phyloP scores from a whole-genome alignment of 2,888 invertebrate genomes.

The Peribatodes rhomboidaria region DNA sequence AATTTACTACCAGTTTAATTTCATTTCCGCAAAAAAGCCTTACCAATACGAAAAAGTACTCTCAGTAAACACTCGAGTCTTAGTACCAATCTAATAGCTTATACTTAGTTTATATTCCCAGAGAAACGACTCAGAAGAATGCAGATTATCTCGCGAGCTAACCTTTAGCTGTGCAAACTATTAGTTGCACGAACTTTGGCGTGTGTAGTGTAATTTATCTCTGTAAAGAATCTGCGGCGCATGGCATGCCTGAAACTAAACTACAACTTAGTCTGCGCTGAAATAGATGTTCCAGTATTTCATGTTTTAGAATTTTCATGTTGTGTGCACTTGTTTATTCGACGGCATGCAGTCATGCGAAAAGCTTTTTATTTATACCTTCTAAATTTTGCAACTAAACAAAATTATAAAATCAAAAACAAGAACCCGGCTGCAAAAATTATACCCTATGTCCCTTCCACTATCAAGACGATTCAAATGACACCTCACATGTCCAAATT shows the following conservation, averaged over 20 bases:
- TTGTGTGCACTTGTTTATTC: slow-evolving; percentile 9
- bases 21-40: not conserved
- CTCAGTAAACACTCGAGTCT: not conserved
- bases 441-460: no score
- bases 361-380: not conserved
- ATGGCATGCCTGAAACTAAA: slow-evolving; percentile 36
- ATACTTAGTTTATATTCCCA: slow-evolving; percentile 36
- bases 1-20: not conserved
- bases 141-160: slow-evolving; percentile 39
- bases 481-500: no score
- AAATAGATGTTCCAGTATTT: slow-evolving; percentile 28
- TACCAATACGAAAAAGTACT: not conserved
- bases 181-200: slow-evolving; percentile 46
- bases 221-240: slow-evolving; percentile 38
- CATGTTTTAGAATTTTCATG: slow-evolving; percentile 33
- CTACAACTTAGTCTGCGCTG: slow-evolving; percentile 40
- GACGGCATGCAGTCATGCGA: slow-evolving; percentile 5
- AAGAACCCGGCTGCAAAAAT: no score
- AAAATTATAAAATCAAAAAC: no score
- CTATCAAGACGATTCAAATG: no score
- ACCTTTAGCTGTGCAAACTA: slow-evolving; percentile 35
- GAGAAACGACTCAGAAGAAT: slow-evolving; percentile 43
- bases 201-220: slow-evolving; percentile 46
- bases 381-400: not conserved
- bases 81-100: slow-evolving; percentile 1